Percentiles rank a stretch among this genome's conserved stretches.
Conservation (phyloP, 2,888 invertebrate species). For the Willowsia nigromaculata region DNA sequence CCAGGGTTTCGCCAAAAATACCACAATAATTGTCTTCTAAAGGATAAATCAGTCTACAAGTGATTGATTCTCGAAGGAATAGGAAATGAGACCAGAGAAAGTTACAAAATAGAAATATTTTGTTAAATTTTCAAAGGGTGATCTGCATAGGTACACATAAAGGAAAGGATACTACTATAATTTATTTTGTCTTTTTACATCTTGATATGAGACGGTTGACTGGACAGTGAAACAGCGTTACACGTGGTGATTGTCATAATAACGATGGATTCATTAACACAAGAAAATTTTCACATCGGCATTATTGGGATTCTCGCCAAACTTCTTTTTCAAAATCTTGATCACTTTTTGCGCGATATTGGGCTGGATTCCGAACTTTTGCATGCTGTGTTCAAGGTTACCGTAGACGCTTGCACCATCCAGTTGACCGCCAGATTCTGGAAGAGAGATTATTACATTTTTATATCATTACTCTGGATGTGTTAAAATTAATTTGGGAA, state of each 20-base stretch:
- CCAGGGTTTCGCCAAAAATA: too few species aligned
- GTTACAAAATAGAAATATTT: conserved; percentile 5
- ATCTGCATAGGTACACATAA: background rate
- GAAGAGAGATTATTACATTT: background rate
- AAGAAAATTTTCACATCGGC: conserved; percentile 46
- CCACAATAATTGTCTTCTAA: background rate
- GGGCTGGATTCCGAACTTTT: conserved; percentile 23
- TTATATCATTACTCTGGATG: background rate
- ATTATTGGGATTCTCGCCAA: conserved; percentile 34
- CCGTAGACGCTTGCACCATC: conserved; percentile 18
- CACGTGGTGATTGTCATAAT: background rate
- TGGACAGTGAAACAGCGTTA: too few species aligned
- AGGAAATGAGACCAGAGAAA: conserved; percentile 3
- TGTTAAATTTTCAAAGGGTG: background rate
- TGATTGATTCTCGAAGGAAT: background rate
- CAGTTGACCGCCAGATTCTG: background rate
- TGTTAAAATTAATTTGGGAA: background rate
- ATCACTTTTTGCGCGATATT: conserved; percentile 27
- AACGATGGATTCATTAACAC: background rate
- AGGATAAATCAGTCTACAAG: conserved; percentile 8
- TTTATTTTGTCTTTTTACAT: background rate
- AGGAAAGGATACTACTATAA: background rate
- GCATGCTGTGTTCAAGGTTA: conserved; percentile 1
- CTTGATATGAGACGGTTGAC: too few species aligned
- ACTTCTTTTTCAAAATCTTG: conserved; percentile 35